phyloP scores from a whole-genome alignment of 2,888 invertebrate species.

The Caenorhabditis panamensis region DNA sequence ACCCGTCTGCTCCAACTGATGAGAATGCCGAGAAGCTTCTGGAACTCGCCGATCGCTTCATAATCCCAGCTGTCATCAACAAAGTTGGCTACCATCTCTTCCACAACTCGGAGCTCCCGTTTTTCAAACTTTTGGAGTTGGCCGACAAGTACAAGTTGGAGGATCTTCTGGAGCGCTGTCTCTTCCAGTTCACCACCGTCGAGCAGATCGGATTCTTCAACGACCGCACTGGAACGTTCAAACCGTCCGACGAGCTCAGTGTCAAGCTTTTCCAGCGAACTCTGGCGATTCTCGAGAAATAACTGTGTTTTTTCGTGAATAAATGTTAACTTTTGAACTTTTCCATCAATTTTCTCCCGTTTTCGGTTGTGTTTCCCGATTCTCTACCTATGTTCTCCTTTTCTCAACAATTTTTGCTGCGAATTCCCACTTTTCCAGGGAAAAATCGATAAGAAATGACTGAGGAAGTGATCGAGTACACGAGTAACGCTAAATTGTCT shows the following conservation, averaged over 20 bases:
- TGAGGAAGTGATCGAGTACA: too few species aligned
- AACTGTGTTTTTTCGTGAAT: too few species aligned
- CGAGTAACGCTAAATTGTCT: too few species aligned
- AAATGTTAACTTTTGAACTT: too few species aligned
- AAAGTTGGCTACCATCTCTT: background rate
- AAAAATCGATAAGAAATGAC: too few species aligned
- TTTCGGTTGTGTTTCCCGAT: too few species aligned
- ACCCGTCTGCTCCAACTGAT: background rate
- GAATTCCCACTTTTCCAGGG: too few species aligned
- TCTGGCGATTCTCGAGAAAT: too few species aligned
- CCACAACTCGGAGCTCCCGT: background rate
- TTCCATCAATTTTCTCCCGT: too few species aligned
- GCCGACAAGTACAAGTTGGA: background rate
- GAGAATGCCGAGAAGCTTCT: background rate
- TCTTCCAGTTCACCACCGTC: too few species aligned
- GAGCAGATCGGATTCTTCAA: background rate
- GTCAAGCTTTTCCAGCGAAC: too few species aligned
- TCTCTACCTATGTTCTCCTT: too few species aligned
- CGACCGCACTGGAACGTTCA: background rate
- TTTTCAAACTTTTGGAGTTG: background rate
- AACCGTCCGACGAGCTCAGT: background rate
- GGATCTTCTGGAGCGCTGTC: background rate
- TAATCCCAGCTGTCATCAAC: background rate
- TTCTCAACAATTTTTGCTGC: background rate
- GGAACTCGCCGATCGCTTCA: conserved; percentile 8